Evolutionary conservation across 2,113 vertebrate genomes (phyloP).

Genomic region (Mesembrinibis cayennensis): DNA sequence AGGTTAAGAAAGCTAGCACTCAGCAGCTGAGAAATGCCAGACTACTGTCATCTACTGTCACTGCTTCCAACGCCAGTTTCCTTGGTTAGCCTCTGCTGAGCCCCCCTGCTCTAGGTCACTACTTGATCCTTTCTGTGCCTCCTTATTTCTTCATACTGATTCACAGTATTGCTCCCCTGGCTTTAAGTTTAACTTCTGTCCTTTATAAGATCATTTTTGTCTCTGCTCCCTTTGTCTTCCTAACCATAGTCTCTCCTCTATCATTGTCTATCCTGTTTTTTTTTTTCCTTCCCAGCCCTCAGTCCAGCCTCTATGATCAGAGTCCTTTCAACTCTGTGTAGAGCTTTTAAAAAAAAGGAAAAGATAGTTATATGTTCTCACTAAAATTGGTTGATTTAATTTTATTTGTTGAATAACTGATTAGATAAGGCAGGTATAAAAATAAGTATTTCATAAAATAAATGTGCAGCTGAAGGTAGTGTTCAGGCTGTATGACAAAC

Average conservation of each 20-base stretch:
- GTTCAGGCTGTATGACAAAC: neutral
- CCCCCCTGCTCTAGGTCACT: neutral
- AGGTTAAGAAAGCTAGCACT: neutral
- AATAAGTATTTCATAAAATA: neutral
- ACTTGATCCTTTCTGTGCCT: neutral
- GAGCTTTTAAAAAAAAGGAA: neutral
- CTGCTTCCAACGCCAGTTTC: neutral
- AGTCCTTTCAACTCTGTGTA: neutral
- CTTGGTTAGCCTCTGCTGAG: neutral
- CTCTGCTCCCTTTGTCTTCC: neutral
- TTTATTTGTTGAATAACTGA: neutral
- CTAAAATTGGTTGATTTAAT: neutral
- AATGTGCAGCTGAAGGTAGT: neutral
- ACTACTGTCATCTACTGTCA: neutral
- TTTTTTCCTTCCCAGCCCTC: neutral
- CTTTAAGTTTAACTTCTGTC: neutral
- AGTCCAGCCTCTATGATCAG: neutral
- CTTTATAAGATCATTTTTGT: neutral
- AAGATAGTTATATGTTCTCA: neutral
- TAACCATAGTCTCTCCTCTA: neutral
- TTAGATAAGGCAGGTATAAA: neutral
- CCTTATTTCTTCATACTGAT: neutral
- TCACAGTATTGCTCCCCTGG: neutral
- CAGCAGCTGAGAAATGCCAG: neutral
- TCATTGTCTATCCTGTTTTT: fast-evolving